These are phyloP conservation scores for Oreohelix idahoensis DNA, from an alignment of 1,140 invertebrate species.

Conservation along the genomic window DNA sequence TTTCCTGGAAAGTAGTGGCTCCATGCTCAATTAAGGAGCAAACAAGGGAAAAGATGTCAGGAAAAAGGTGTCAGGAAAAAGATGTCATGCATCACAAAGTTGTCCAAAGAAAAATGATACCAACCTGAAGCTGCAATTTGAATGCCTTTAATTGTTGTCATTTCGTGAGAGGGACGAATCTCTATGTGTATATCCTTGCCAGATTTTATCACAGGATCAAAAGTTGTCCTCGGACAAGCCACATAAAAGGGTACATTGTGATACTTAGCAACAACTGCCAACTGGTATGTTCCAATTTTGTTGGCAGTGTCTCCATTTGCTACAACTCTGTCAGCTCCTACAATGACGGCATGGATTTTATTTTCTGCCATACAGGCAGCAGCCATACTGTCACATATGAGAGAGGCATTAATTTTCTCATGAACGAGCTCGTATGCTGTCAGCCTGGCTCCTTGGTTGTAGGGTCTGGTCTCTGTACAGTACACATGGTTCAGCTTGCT, in stretches of 20 bases:
- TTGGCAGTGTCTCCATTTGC: constrained; percentile 99
- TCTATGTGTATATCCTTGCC: constrained; percentile 94
- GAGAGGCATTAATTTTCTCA: constrained; percentile 92
- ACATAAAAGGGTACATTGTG: constrained; percentile 96
- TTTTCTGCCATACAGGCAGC: constrained; percentile 87
- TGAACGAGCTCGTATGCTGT: constrained; percentile 96
- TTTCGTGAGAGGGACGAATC: constrained; percentile 89
- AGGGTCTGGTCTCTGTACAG: constrained; percentile 97
- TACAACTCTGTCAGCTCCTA: constrained; percentile 79
- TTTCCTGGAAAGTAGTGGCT: too few relatives aligned
- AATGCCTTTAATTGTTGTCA: constrained; percentile 88
- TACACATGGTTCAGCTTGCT: constrained; percentile 88
- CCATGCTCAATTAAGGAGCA: too few relatives aligned
- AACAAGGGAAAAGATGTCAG: too few relatives aligned
- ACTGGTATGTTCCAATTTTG: constrained; percentile 98
- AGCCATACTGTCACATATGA: constrained; percentile 97
- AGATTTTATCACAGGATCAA: constrained; percentile 85
- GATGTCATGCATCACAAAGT: too few relatives aligned
- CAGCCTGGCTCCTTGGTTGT: constrained; percentile 93
- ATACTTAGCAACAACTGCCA: constrained; percentile 92
- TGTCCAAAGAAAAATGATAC: background rate
- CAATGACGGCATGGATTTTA: constrained; percentile 75
- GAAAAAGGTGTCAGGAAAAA: too few relatives aligned
- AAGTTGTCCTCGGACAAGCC: constrained; percentile 92
- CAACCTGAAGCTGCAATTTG: constrained; percentile 86